Conservation (phyloP, 92 coral and sea anemone genomes). For the Scolanthus callimorphus region DNA sequence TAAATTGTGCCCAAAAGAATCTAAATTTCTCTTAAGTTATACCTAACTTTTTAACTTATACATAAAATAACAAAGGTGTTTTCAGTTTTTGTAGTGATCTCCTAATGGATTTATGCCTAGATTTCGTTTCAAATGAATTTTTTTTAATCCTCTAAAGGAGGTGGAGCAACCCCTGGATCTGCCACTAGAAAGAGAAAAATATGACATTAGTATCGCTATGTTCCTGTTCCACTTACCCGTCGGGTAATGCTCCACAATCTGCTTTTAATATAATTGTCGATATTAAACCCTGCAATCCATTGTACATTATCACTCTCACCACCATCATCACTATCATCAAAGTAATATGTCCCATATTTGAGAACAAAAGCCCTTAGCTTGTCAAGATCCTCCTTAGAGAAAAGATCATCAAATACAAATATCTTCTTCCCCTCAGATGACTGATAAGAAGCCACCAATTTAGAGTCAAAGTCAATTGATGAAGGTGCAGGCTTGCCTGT, state of each 20-base stretch:
- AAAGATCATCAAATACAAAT: constrained; percentile 88
- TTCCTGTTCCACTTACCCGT: constrained; percentile 52
- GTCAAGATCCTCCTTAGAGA: constrained; percentile 83
- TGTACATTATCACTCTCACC: constrained; percentile 92
- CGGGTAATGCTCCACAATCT: constrained; percentile 85
- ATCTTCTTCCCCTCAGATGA: constrained; percentile 71
- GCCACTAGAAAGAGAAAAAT: neutral
- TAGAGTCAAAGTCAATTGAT: constrained; percentile 32
- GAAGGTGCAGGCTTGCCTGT: constrained; percentile 40
- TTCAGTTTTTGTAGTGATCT: no score
- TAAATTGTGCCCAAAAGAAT: no score
- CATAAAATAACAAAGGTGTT: no score
- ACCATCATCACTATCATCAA: constrained; percentile 84
- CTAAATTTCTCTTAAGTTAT: no score
- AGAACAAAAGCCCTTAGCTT: constrained; percentile 62
- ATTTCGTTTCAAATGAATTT: no score
- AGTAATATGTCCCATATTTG: constrained; percentile 86
- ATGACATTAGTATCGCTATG: neutral
- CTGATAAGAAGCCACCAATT: constrained; percentile 46
- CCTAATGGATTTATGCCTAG: no score
- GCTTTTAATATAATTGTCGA: constrained; percentile 75
- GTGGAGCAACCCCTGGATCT: neutral
- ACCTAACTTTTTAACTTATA: no score
- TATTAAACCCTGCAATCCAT: constrained; percentile 94
- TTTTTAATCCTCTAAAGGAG: no score